phyloP scores from a whole-genome alignment of 2,797 vertebrate species.

The Takifugu rubripes region DNA sequence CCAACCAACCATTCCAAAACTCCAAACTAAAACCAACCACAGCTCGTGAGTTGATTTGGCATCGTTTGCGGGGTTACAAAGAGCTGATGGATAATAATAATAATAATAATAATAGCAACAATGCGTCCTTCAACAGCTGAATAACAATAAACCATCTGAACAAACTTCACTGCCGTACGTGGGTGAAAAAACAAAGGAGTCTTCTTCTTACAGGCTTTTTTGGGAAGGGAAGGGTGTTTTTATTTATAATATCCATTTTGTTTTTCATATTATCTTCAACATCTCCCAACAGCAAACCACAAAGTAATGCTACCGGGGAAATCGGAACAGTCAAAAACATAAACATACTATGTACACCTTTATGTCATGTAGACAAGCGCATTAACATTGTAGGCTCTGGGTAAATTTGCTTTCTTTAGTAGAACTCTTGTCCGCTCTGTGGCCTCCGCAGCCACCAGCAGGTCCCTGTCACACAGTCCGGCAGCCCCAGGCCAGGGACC shows the following conservation, averaged over 20 bases:
- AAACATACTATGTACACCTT: constrained; percentile 99
- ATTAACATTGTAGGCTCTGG: constrained; percentile 84
- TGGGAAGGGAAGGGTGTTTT: constrained; percentile 42
- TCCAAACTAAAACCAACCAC: constrained; percentile 89
- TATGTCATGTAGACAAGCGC: constrained; percentile 93
- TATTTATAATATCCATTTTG: constrained; percentile 11
- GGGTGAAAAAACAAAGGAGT: constrained; percentile 89
- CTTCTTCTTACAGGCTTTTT: constrained; percentile 76
- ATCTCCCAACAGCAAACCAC: constrained; percentile 88
- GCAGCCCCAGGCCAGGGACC: constrained; percentile 80
- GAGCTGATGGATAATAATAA: constrained; percentile 72
- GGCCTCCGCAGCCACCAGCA: constrained; percentile 93
- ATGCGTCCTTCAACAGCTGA: constrained; percentile 82
- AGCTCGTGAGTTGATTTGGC: constrained; percentile 86
- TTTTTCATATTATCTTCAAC: constrained; percentile 82
- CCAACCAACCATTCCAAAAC: constrained; percentile 84
- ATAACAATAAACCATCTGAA: constrained; percentile 86
- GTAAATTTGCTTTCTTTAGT: constrained; percentile 84
- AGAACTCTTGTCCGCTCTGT: constrained; percentile 90
- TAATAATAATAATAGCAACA: constrained; percentile 63
- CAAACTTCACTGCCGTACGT: constrained; percentile 91
- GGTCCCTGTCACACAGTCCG: constrained; percentile 85
- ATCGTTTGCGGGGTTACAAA: constrained; percentile 86
- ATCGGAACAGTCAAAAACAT: constrained; percentile 95
- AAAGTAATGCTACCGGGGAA: constrained; percentile 89